Base-by-base conservation (phyloP, 92 coral and sea anemone species). In the Desmophyllum pertusum region DNA sequence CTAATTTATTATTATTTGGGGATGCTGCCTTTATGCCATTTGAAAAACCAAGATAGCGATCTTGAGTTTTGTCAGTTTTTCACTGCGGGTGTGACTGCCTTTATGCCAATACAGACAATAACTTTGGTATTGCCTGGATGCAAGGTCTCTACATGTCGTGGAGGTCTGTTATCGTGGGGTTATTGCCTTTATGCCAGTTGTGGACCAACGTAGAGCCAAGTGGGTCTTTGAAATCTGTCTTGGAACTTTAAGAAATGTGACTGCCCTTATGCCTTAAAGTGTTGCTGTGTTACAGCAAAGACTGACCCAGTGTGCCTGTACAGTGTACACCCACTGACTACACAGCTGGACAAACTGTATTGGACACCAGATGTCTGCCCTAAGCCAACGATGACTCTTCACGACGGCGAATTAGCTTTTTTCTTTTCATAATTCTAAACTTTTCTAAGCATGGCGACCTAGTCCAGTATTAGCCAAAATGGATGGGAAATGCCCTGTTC, bases 21-120 rank as follows among this genome's bases (percentile, higher is more conserved):
- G 77, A 46, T 72, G 77, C 77, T 40, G 55, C 55, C 77, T 38
- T 72, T 72, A 72, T 72, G 77, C 77, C 77, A 40, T 42, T n/a
- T 13, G 6, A 43, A 46, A 72, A 27, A 6, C 35, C 7, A 17
- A 10, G 11, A 43, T 21, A 15, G 23, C 33, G 4, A 11, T 72
- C 13, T 25, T 40, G 36, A 0, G 9, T 23, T 43, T n/a, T 42
- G 1, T 42, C 13, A 36, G 25, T 36, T 42, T 41, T 72, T 46
- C 5, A 10, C 21, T 72, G 77, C n/a, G 21, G 77, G 53, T 72
- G 53, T 72, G 77, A 72, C 77, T 72, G 77, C 77, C 77, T 46
- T 72, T 43, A 72, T 72, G 77, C 77, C 77, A 43, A 38, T 17
- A 37, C 4, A 17, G 42, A 67, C 42, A 4, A 19, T 66, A 37